Base-by-base conservation (phyloP, 2,888 invertebrate species). In the Hofmannophila pseudospretella region DNA sequence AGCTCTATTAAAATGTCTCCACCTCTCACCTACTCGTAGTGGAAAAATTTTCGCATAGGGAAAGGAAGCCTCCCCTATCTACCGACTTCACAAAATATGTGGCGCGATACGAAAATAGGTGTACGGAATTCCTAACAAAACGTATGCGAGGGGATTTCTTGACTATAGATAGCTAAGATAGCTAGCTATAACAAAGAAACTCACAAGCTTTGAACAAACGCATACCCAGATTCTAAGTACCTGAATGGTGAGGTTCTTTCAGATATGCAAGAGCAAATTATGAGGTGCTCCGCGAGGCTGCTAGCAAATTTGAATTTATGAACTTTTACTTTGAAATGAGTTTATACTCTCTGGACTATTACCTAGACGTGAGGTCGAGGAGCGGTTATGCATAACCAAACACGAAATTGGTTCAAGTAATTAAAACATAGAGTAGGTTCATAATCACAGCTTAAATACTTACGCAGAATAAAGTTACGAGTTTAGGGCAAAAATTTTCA, bases 101-200 rank as follows among this genome's bases (percentile, higher is more conserved):
- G 71, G 64, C 61, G 51, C 62, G 68, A 69, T 74, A 67, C 66
- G 67, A 64, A 74, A 67, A 72, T 73, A 72, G 67, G 72, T 71
- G 71, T 66, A 66, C 67, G 63, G 74, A 74, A 77, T 80, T 79
- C 68, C 61, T 67, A 75, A 73, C 69, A 68, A 75, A 78, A 79
- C 66, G 72, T 69, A 61, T 55, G 62, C 58, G 64, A 67, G 65
- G 67, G 71, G 71, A 67, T 73, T 70, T 69, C 60, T 58, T 55
- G 58, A 65, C 64, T 67, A 66, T 69, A 73, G 71, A 74, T 76
- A n/a, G n/a, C n/a, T n/a, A n/a, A n/a, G n/a, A n/a, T n/a, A n/a
- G n/a, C n/a, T n/a, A n/a, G n/a, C n/a, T n/a, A 77, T 74, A 73
- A 69, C 54, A 65, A 59, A 47, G 63, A 67, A 75, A 67, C 65